Conservation (phyloP, 2,113 vertebrate genomes). For the Solea senegalensis region DNA sequence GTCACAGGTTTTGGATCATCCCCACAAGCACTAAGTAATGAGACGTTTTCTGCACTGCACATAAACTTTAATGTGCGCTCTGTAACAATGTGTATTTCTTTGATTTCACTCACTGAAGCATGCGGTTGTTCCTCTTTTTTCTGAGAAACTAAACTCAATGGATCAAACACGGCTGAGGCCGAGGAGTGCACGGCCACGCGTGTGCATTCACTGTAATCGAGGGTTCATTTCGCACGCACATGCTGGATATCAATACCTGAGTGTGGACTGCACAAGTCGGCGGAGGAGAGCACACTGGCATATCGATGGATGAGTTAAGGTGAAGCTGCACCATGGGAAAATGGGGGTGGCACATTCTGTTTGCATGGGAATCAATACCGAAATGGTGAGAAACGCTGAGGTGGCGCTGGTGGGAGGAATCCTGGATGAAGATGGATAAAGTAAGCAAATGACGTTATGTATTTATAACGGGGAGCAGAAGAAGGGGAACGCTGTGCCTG, state of each 20-base stretch:
- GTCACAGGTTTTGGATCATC: too few relatives aligned
- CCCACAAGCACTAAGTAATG: too few relatives aligned
- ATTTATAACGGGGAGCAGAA: constrained; percentile 23
- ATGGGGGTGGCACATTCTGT: constrained; percentile 51
- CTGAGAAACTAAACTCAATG: background rate
- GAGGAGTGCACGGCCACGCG: background rate
- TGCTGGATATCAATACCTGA: constrained; percentile 42
- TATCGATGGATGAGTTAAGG: constrained; percentile 68
- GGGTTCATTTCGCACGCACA: constrained; percentile 28
- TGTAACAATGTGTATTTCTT: background rate
- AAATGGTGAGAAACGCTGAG: constrained; percentile 54
- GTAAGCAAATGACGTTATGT: background rate
- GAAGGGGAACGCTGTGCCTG: constrained; percentile 33
- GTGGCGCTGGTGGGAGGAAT: constrained; percentile 11
- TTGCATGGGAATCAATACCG: constrained; percentile 66
- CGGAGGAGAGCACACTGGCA: constrained; percentile 24
- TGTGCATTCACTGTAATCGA: background rate
- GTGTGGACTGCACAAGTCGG: constrained; percentile 15
- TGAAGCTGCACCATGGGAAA: constrained; percentile 51
- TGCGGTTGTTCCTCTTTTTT: background rate
- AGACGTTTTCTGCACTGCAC: too few relatives aligned
- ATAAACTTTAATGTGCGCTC: too few relatives aligned
- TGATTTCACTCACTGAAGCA: background rate
- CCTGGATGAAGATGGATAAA: constrained; percentile 10
- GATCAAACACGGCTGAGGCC: background rate